Evolutionary conservation across 2,888 invertebrate species (phyloP).

Genomic region (Pseudoips prasinana): DNA sequence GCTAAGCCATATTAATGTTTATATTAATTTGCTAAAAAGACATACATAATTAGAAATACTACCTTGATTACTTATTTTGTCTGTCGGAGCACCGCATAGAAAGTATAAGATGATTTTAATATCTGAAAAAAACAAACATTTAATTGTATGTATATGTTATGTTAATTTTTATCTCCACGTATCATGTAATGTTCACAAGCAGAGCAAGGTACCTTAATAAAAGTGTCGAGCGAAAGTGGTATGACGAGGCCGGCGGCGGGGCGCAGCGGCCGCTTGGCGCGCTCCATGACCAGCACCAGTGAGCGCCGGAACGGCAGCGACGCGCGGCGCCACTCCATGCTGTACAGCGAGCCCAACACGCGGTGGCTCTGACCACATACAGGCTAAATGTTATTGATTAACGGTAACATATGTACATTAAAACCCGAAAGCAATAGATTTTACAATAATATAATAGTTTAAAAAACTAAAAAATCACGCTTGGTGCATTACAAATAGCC

Average conservation of each 20-base stretch:
- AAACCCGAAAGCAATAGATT: too few species aligned
- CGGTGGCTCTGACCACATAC: conserved; percentile 56
- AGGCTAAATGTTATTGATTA: too few species aligned
- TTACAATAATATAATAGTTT: too few species aligned
- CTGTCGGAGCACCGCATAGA: conserved; percentile 68
- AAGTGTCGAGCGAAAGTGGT: conserved; percentile 75
- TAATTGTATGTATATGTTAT: too few species aligned
- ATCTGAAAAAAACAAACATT: conserved; percentile 49
- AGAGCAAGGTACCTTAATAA: conserved; percentile 56
- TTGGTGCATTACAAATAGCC: too few species aligned
- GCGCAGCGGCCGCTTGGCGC: conserved; percentile 69
- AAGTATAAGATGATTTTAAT: conserved; percentile 68
- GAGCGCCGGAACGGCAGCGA: conserved; percentile 42
- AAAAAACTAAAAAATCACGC: too few species aligned
- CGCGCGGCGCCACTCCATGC: conserved; percentile 54
- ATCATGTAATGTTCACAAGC: too few species aligned
- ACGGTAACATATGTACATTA: too few species aligned
- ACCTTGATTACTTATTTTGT: conserved; percentile 56
- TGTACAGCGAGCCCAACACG: conserved; percentile 63
- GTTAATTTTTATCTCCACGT: too few species aligned
- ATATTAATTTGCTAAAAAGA: too few species aligned
- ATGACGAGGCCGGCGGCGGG: conserved; percentile 72
- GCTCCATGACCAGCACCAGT: conserved; percentile 68
- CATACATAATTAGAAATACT: too few species aligned
- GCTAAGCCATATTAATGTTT: too few species aligned